phyloP scores from a whole-genome alignment of 2,888 invertebrate species.

The Lochmaea crataegi region DNA sequence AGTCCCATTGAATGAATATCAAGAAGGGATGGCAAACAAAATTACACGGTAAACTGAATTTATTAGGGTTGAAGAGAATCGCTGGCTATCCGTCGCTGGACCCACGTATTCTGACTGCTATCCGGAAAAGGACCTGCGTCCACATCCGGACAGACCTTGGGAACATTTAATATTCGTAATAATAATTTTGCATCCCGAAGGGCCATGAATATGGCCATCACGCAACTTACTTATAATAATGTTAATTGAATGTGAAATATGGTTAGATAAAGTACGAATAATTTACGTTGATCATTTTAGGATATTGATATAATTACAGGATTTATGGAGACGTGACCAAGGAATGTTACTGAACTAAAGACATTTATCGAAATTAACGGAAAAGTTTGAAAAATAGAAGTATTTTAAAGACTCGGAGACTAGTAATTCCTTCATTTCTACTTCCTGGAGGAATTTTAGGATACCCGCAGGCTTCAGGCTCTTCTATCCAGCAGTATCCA shows the following conservation, averaged over 20 bases:
- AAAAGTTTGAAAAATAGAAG: no score
- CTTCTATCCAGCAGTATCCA: no score
- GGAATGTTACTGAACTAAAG: no score
- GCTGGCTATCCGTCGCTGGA: constrained; percentile 23
- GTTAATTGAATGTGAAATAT: constrained; percentile 44
- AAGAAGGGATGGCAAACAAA: constrained; percentile 46
- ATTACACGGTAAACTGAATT: constrained; percentile 50
- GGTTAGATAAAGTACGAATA: constrained; percentile 25
- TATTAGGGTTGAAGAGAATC: constrained; percentile 45
- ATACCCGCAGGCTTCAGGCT: no score
- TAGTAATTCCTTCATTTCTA: no score
- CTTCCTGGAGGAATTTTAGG: no score
- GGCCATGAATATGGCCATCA: constrained; percentile 47
- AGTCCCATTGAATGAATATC: constrained; percentile 46
- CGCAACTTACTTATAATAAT: constrained; percentile 41
- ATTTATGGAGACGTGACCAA: no score
- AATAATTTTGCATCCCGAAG: constrained; percentile 47
- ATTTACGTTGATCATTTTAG: constrained; percentile 2
- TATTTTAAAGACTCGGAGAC: no score
- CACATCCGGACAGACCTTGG: constrained; percentile 35
- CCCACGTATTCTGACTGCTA: constrained; percentile 24
- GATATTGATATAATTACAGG: no score
- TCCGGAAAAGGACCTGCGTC: constrained; percentile 30
- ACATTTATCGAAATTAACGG: no score
- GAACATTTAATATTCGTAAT: constrained; percentile 50